phyloP scores from a whole-genome alignment of 2,888 invertebrate species.

The Disparrhopalites patrizii region DNA sequence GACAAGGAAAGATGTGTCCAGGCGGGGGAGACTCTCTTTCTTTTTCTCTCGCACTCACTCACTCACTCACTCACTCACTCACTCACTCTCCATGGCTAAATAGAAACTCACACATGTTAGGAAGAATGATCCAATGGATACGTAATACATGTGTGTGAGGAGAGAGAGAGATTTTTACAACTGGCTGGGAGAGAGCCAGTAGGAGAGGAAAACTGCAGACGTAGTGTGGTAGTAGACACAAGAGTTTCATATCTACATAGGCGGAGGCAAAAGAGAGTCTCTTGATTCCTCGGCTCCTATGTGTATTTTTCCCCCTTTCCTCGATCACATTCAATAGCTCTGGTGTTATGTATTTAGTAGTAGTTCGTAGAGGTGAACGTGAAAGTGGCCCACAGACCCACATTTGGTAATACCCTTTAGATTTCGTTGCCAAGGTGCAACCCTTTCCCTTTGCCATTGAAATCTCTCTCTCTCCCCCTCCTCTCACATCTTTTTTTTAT shows the following conservation, averaged over 20 bases:
- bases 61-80: too few relatives aligned
- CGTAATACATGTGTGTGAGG: slow-evolving; percentile 7
- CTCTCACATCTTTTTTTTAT: too few relatives aligned
- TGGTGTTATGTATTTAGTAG: slow-evolving; percentile 2
- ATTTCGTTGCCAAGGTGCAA: slow-evolving; percentile 39
- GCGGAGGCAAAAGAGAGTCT: neutral
- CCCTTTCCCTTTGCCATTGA: slow-evolving; percentile 38
- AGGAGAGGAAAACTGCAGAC: slow-evolving; percentile 1
- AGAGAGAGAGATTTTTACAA: neutral
- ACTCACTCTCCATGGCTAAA: too few relatives aligned
- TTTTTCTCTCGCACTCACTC: too few relatives aligned
- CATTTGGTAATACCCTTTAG: slow-evolving; percentile 62
- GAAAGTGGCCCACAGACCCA: slow-evolving; percentile 83
- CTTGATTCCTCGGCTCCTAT: too few relatives aligned
- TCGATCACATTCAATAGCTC: too few relatives aligned
- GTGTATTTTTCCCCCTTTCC: too few relatives aligned
- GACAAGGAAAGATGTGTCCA: slow-evolving; percentile 13
- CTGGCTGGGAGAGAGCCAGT: slow-evolving; percentile 12
- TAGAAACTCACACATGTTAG: neutral
- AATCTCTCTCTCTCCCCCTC: slow-evolving; percentile 18
- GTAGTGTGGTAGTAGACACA: neutral
- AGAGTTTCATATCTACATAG: neutral
- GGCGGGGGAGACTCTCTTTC: too few relatives aligned
- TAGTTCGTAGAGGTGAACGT: slow-evolving; percentile 28
- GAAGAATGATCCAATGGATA: slow-evolving; percentile 6